Conservation (phyloP, 2,113 vertebrate species). For the Nibea albiflora region DNA sequence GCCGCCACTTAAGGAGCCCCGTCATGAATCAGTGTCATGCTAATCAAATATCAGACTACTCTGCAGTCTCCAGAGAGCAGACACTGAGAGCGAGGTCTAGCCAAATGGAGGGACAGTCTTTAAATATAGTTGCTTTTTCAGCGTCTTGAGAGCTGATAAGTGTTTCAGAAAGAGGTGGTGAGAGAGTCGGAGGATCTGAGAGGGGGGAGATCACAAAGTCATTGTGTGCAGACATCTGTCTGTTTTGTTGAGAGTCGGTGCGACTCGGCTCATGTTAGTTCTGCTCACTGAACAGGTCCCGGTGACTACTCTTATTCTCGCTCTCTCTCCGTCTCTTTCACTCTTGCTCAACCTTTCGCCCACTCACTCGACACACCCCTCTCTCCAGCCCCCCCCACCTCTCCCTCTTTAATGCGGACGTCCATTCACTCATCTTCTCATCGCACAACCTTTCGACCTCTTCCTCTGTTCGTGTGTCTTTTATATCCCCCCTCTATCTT, state of each 20-base stretch:
- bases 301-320: constrained; percentile 15
- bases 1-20: constrained; percentile 26
- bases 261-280: constrained; percentile 37
- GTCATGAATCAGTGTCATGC: constrained; percentile 60
- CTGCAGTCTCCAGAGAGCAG: constrained; percentile 56
- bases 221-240: constrained; percentile 38
- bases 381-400: neutral
- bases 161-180: constrained; percentile 5
- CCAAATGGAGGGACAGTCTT: constrained; percentile 19
- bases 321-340: constrained; percentile 24
- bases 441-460: constrained; percentile 24
- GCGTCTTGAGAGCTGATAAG: neutral
- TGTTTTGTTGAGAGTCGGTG: constrained; percentile 14
- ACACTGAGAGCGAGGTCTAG: constrained; percentile 25
- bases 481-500: constrained; percentile 12
- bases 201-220: constrained; percentile 20
- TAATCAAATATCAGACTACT: constrained; percentile 65
- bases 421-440: constrained; percentile 32
- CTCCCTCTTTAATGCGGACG: constrained; percentile 16
- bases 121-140: constrained; percentile 34
- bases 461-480: constrained; percentile 31
- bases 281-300: constrained; percentile 41
- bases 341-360: constrained; percentile 30
- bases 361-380: neutral
- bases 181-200: neutral